Conservation (phyloP, 2,113 vertebrate species). For the Clinocottus analis region DNA sequence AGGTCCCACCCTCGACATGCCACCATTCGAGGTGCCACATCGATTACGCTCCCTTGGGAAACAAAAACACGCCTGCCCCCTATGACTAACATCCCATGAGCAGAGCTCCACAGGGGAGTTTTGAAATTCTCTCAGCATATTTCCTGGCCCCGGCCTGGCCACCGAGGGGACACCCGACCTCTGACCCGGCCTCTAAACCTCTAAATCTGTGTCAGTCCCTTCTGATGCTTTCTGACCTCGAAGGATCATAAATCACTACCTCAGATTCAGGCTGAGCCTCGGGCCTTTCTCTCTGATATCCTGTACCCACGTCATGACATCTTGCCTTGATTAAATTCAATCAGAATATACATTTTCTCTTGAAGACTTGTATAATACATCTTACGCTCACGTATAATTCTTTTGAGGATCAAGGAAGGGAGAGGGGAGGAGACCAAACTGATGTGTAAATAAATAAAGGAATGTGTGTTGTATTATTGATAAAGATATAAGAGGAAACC, state of each 20-base stretch:
- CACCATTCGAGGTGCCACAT: slow-evolving; percentile 54
- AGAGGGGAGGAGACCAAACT: no score
- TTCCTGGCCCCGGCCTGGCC: slow-evolving; percentile 38
- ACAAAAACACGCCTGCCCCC: slow-evolving; percentile 30
- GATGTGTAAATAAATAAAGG: no score
- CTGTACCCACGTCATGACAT: background rate
- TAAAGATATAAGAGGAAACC: no score
- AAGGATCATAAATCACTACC: slow-evolving; percentile 73
- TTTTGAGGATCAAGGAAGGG: background rate
- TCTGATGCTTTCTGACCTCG: slow-evolving; percentile 61
- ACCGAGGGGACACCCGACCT: slow-evolving; percentile 51
- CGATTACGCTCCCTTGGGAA: slow-evolving; percentile 53
- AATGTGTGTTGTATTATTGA: no score
- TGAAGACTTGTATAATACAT: background rate
- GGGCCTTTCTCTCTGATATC: slow-evolving; percentile 1
- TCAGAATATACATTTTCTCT: background rate
- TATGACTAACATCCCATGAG: slow-evolving; percentile 29
- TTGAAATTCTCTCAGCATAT: slow-evolving; percentile 71
- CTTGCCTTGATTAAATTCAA: slow-evolving; percentile 5
- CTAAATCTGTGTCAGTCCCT: slow-evolving; percentile 55
- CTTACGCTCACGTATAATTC: background rate
- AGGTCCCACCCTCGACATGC: slow-evolving; percentile 29
- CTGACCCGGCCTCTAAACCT: slow-evolving; percentile 56
- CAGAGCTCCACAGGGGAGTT: slow-evolving; percentile 60
- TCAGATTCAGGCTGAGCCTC: slow-evolving; percentile 13